A percentile compares a stretch with the other conserved stretches of the same genome.
Conservation (phyloP, 2,113 vertebrate species). For the Mastomys natalensis region DNA sequence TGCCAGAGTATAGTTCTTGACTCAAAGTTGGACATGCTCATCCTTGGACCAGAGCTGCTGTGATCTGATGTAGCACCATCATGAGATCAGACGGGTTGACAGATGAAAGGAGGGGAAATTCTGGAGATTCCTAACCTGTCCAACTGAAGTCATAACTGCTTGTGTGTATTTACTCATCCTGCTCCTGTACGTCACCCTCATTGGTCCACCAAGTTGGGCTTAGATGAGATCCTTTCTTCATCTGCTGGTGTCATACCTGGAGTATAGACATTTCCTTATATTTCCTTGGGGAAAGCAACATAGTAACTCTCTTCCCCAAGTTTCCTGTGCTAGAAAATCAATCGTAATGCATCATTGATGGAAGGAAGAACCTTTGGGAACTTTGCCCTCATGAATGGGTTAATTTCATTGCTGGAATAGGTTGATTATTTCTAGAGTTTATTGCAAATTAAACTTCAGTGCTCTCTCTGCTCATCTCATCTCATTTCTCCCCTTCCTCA, state of each 20-base stretch:
- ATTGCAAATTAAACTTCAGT: not conserved
- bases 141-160: not conserved
- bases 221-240: not conserved
- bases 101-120: not conserved
- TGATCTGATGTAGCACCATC: not conserved
- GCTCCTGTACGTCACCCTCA: not conserved
- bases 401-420: not conserved
- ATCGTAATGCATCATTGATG: not conserved
- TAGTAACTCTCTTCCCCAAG: not conserved
- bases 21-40: not conserved
- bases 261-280: not conserved
- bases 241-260: not conserved
- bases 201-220: not conserved
- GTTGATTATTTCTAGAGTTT: not conserved
- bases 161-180: not conserved
- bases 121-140: not conserved
- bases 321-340: not conserved
- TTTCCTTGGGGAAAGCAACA: not conserved
- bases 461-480: not conserved
- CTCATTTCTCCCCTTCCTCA: not conserved
- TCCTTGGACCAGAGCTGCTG: not conserved
- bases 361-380: not conserved
- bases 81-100: not conserved
- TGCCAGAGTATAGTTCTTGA: not conserved
- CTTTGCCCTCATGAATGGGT: not conserved